phyloP scores from a whole-genome alignment of 2,113 vertebrate genomes.

The Motacilla alba region DNA sequence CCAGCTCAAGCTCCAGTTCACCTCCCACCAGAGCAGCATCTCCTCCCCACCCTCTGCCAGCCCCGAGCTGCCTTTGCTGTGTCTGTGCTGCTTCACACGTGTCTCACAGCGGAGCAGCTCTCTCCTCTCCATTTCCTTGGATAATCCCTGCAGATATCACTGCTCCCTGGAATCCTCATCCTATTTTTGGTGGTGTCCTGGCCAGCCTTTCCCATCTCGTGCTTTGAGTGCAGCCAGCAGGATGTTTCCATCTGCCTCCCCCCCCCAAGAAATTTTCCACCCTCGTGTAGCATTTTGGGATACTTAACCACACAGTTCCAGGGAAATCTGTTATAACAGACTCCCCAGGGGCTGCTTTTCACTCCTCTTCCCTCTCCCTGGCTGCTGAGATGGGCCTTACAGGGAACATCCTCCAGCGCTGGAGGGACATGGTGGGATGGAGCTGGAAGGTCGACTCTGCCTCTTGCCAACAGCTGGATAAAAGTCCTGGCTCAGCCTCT shows the following conservation, averaged over 20 bases:
- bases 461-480: background rate
- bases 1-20: background rate
- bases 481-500: background rate
- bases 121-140: background rate
- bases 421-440: background rate
- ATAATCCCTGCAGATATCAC: background rate
- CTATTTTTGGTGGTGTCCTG: background rate
- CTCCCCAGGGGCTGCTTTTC: background rate
- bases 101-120: background rate
- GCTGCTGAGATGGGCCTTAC: background rate
- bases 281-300: background rate
- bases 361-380: background rate
- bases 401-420: background rate
- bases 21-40: background rate
- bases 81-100: background rate
- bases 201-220: background rate
- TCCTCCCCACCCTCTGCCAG: background rate
- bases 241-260: background rate
- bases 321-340: background rate
- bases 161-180: background rate
- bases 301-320: background rate
- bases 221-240: background rate
- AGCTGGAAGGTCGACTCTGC: fast-evolving
- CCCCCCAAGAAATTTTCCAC: background rate
- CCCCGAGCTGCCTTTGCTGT: background rate